Base-by-base conservation (phyloP, 2,113 vertebrate genomes). In the Carollia perspicillata region DNA sequence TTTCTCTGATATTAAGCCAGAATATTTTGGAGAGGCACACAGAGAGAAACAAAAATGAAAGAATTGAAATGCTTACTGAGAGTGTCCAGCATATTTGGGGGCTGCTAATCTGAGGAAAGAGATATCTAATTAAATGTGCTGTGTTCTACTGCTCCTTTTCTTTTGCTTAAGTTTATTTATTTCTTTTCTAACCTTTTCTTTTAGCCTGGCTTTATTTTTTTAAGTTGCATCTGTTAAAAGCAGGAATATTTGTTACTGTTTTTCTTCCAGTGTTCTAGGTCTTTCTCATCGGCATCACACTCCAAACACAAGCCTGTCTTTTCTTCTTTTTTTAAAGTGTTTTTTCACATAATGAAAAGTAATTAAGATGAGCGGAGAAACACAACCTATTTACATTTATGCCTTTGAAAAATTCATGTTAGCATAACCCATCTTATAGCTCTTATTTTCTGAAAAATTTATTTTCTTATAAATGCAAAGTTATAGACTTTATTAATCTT, bases 381-480 rank as follows among this genome's bases (percentile, higher is more conserved):
- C 60, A 63, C 72, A 68, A 17, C 12, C 69, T 85, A 65, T 5
- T 90, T 90, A 49, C 53, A 20, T 53, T 90, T 66, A 37, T 91
- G 11, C 42, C n/a, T 87, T 89, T 69, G 49, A 95, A 84, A 94
- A 94, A 33, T 53, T 86, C 80, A 71, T 30, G 47, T 69, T 44
- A 74, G 12, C 37, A 22, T 33, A 94, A 40, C 37, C 28, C 91
- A 26, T 68, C 72, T 88, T 55, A 66, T 53, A 60, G 65, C 8
- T 90, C 68, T 85, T 49, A 74, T 83, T 87, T 93, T 83, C 40
- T 93, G 44, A 89, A 93, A 80, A 49, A 16, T 79, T 90, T 65
- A 81, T 66, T 90, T 96, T 93, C 28, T 86, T 95, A 8, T 53
- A 94, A 83, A 71, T 86, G 28, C 20, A 47, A 77, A 89, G 81